These are phyloP conservation scores for Leptinotarsa undecemlineata DNA, from an alignment of 1,140 invertebrate species.

Conservation along the genomic window DNA sequence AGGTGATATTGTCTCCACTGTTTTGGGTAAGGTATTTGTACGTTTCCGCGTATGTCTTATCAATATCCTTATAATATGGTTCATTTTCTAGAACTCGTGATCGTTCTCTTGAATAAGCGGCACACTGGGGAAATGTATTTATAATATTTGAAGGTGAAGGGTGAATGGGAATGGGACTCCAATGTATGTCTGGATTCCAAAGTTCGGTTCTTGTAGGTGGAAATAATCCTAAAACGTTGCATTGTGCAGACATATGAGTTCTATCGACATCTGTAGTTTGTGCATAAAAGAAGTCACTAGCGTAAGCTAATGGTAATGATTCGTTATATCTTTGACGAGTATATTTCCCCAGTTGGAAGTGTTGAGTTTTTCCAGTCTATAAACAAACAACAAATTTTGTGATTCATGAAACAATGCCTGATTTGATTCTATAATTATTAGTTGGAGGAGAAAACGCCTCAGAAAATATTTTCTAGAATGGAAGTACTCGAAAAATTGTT, in stretches of 20 bases:
- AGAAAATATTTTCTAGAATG: too few species aligned
- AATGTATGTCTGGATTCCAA: conserved; percentile 71
- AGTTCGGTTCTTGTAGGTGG: conserved; percentile 68
- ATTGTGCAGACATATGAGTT: conserved; percentile 82
- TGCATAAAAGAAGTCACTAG: conserved; percentile 65
- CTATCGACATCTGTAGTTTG: conserved; percentile 76
- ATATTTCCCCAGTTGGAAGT: conserved; percentile 75
- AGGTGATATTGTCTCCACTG: neutral
- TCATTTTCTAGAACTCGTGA: neutral
- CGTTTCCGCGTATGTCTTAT: neutral
- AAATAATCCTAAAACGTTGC: conserved; percentile 79
- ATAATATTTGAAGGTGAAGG: neutral
- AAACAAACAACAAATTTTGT: too few species aligned
- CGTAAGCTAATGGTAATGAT: conserved; percentile 65
- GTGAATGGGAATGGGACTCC: conserved; percentile 86
- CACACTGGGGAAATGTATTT: neutral
- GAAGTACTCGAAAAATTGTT: too few species aligned
- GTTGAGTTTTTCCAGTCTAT: conserved; percentile 74
- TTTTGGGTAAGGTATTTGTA: neutral
- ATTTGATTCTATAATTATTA: too few species aligned
- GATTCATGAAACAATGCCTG: too few species aligned
- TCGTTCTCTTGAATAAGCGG: neutral
- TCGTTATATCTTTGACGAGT: conserved; percentile 69
- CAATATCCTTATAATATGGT: neutral
- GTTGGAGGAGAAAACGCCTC: too few species aligned